Evolutionary conservation across 2,888 invertebrate species (phyloP).

Genomic region (Rhagium mordax): DNA sequence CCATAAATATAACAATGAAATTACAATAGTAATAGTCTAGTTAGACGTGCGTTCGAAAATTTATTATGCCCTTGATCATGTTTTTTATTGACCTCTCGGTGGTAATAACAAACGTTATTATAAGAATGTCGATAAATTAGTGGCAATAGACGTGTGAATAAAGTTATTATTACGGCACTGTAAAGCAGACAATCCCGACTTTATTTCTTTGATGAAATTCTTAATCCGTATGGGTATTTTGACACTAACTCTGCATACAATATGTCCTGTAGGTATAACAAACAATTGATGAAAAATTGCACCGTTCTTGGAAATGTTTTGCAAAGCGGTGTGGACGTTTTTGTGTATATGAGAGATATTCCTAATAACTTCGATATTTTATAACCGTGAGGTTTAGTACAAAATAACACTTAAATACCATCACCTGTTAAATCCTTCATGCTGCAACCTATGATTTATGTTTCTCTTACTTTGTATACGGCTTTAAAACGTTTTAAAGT

Average conservation of each 20-base stretch:
- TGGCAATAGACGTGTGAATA: no score
- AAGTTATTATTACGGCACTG: not conserved
- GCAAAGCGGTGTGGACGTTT: not conserved
- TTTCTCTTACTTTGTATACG: not conserved
- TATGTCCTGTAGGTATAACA: not conserved
- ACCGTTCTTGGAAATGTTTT: slow-evolving; percentile 9
- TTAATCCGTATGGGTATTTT: slow-evolving; percentile 6
- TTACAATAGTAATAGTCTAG: no score
- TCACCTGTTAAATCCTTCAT: not conserved
- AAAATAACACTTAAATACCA: not conserved
- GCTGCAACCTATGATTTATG: not conserved
- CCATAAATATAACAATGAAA: no score
- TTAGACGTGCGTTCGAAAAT: no score
- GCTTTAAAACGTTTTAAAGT: not conserved
- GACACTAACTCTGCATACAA: slow-evolving; percentile 14
- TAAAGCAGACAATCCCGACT: not conserved
- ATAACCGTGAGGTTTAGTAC: not conserved
- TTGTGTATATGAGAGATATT: slow-evolving; percentile 9
- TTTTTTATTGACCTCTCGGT: no score
- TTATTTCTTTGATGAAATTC: not conserved
- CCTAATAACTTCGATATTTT: not conserved
- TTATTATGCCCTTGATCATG: no score
- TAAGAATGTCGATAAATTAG: no score
- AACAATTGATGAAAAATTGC: slow-evolving; percentile 11
- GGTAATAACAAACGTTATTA: no score